Evolutionary conservation across 2,888 invertebrate genomes (phyloP).

Genomic region (Julus scanicus): DNA sequence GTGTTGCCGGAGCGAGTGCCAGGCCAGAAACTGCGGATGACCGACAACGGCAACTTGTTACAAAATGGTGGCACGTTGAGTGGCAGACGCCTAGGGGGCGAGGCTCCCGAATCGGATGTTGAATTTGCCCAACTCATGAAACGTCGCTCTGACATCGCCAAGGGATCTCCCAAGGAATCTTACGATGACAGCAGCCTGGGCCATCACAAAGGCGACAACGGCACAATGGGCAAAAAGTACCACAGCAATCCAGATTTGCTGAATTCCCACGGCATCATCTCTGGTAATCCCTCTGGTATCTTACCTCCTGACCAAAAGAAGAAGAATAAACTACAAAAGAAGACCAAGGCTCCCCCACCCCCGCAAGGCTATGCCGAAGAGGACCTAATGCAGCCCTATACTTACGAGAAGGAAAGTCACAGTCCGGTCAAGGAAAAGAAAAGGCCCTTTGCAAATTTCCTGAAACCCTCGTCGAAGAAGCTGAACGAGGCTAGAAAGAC

Average conservation of each 20-base stretch:
- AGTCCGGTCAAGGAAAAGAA: constrained; percentile 70
- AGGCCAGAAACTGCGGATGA: constrained; percentile 72
- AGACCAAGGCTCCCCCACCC: constrained; percentile 57
- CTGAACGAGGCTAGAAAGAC: constrained; percentile 34
- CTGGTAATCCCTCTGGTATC: constrained; percentile 60
- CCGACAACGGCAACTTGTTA: constrained; percentile 84
- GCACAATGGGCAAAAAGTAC: constrained; percentile 69
- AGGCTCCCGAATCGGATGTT: neutral
- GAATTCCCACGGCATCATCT: constrained; percentile 62
- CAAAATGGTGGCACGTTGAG: constrained; percentile 86
- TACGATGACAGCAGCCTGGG: constrained; percentile 31
- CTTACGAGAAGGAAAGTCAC: constrained; percentile 61
- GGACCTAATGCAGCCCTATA: constrained; percentile 67
- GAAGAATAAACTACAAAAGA: constrained; percentile 51
- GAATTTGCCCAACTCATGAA: constrained; percentile 51
- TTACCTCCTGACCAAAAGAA: constrained; percentile 59
- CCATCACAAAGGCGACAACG: neutral
- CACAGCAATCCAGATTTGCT: constrained; percentile 80
- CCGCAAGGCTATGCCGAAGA: constrained; percentile 48
- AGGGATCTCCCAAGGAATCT: neutral
- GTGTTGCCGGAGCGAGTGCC: constrained; percentile 59
- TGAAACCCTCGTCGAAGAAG: constrained; percentile 59
- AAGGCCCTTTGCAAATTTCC: constrained; percentile 77
- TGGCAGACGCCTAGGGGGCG: constrained; percentile 71
- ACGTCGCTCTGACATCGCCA: constrained; percentile 35